Evolutionary conservation across 2,888 invertebrate genomes (phyloP).

Genomic region (Labia minor): DNA sequence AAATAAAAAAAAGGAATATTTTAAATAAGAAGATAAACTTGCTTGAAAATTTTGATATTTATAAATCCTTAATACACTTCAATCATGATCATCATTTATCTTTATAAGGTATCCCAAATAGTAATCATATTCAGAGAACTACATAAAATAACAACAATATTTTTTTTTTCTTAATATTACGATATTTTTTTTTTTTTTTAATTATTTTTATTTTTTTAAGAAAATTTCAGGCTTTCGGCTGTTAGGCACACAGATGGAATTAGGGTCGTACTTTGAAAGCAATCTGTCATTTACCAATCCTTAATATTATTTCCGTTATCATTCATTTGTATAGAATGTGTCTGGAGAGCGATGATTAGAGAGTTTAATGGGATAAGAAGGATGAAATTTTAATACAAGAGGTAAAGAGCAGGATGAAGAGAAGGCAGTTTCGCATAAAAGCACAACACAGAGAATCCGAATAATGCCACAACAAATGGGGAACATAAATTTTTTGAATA

Average conservation of each 20-base stretch:
- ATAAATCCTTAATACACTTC: slow-evolving; percentile 7
- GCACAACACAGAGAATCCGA: slow-evolving; percentile 13
- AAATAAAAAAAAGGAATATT: neutral
- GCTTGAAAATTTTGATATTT: slow-evolving; percentile 13
- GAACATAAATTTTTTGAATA: neutral
- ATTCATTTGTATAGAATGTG: neutral
- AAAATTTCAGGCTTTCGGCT: slow-evolving; percentile 1
- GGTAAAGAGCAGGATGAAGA: neutral
- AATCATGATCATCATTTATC: slow-evolving; percentile 1
- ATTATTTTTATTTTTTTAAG: neutral
- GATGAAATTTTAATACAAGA: neutral
- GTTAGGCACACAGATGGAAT: slow-evolving; percentile 13
- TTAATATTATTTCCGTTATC: neutral
- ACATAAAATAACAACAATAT: slow-evolving; percentile 13
- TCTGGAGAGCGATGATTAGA: neutral
- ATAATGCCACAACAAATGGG: neutral
- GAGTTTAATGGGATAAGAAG: neutral
- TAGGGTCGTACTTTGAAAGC: slow-evolving; percentile 1
- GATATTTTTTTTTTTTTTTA: neutral
- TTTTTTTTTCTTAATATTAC: slow-evolving; percentile 4
- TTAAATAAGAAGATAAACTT: neutral
- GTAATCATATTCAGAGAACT: slow-evolving; percentile 8
- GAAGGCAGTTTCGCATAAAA: neutral
- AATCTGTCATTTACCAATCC: neutral
- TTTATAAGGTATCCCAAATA: slow-evolving; percentile 7